phyloP scores from a whole-genome alignment of 1,140 invertebrate genomes.

The Maniola jurtina region DNA sequence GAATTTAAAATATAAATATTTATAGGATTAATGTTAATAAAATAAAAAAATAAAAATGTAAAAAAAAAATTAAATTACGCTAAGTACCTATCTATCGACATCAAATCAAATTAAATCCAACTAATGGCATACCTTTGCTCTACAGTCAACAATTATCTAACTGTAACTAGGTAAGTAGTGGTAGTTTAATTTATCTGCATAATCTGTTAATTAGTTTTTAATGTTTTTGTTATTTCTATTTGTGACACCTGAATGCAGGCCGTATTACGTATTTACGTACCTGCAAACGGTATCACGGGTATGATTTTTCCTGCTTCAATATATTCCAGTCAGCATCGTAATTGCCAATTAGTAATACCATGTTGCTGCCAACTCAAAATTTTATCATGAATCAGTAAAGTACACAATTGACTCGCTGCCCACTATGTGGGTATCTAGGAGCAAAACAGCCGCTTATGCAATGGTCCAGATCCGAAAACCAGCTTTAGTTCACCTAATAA shows the following conservation, averaged over 20 bases:
- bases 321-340: constrained; percentile 32
- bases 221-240: constrained; percentile 11
- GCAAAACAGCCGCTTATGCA: constrained; percentile 61
- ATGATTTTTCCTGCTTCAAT: constrained; percentile 20
- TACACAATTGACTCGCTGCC: constrained; percentile 41
- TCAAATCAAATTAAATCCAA: neutral
- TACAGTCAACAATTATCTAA: no score
- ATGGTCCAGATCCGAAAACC: constrained; percentile 50
- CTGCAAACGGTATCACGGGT: neutral
- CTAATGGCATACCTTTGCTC: neutral
- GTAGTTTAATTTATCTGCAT: no score
- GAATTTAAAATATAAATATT: no score
- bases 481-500: constrained; percentile 30
- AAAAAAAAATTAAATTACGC: neutral
- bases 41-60: no score
- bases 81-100: neutral
- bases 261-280: no score
- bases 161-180: no score
- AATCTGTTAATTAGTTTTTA: constrained; percentile 3
- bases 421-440: constrained; percentile 35
- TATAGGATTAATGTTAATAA: no score
- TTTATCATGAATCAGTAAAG: constrained; percentile 47
- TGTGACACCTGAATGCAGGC: neutral
- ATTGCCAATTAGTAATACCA: constrained; percentile 50
- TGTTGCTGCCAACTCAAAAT: constrained; percentile 50